These are phyloP conservation scores for Mormyrus proboscirostris DNA, from an alignment of 2,797 vertebrate species.

Conservation along the genomic window DNA sequence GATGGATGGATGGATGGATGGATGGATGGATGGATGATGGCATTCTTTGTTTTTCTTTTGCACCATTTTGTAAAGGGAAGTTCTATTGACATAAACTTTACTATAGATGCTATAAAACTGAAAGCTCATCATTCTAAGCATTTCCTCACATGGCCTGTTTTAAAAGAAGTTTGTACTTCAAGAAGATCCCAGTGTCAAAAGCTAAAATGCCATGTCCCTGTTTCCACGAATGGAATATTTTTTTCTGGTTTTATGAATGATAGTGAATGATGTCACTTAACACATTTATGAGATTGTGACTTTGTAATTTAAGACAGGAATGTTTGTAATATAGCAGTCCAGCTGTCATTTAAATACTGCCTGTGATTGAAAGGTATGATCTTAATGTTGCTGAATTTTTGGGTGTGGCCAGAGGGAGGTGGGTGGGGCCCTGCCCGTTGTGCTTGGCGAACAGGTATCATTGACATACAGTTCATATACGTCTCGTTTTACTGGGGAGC, in stretches of 20 bases:
- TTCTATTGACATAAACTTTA: background rate
- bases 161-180: background rate
- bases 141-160: background rate
- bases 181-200: background rate
- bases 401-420: background rate
- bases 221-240: background rate
- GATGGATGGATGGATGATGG: background rate
- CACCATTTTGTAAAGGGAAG: background rate
- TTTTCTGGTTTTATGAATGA: background rate
- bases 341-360: background rate
- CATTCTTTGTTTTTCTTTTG: background rate
- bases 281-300: background rate
- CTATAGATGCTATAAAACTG: background rate
- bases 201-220: background rate
- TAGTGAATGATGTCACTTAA: background rate
- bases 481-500: background rate
- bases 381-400: background rate
- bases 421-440: background rate
- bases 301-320: background rate
- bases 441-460: background rate
- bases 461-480: background rate
- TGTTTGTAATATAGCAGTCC: background rate
- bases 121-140: background rate
- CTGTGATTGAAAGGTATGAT: background rate
- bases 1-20: background rate